phyloP scores from a whole-genome alignment of 92 coral and sea anemone species.

The Heliopora coerulea region DNA sequence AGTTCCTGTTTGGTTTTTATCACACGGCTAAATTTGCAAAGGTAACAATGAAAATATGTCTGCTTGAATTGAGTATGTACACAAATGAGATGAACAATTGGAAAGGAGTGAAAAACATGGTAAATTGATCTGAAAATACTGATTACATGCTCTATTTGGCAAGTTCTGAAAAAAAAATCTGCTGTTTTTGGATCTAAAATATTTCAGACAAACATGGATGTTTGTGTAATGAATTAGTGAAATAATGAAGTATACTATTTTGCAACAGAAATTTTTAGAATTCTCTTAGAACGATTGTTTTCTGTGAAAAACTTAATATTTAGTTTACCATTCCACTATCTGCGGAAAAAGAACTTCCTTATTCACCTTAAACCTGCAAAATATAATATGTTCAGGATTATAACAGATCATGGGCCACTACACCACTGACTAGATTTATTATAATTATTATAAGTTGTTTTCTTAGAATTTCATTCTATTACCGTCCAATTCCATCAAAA shows the following conservation, averaged over 20 bases:
- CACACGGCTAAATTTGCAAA: conserved; percentile 65
- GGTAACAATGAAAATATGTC: background rate
- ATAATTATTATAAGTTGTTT: background rate
- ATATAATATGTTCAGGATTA: too few species aligned
- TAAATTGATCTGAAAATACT: too few species aligned
- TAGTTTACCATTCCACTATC: conserved; percentile 82
- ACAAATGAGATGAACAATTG: too few species aligned
- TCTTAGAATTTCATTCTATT: background rate
- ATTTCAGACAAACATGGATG: too few species aligned
- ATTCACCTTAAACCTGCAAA: conserved; percentile 73
- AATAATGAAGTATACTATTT: too few species aligned
- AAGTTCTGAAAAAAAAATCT: background rate
- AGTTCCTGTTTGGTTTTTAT: conserved; percentile 93
- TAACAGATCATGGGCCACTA: background rate
- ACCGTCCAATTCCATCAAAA: conserved; percentile 99
- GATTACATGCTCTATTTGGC: too few species aligned
- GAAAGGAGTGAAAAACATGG: too few species aligned
- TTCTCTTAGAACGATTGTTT: too few species aligned
- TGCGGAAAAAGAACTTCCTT: conserved; percentile 77
- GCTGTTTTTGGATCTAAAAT: too few species aligned
- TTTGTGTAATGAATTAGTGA: too few species aligned
- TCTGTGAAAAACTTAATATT: background rate
- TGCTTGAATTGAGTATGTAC: too few species aligned
- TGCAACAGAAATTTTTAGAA: background rate
- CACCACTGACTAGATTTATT: background rate